Percentiles rank a stretch among this genome's conserved stretches.
Conservation (phyloP, 2,797 vertebrate species). For the Cryptoblepharus egeriae region DNA sequence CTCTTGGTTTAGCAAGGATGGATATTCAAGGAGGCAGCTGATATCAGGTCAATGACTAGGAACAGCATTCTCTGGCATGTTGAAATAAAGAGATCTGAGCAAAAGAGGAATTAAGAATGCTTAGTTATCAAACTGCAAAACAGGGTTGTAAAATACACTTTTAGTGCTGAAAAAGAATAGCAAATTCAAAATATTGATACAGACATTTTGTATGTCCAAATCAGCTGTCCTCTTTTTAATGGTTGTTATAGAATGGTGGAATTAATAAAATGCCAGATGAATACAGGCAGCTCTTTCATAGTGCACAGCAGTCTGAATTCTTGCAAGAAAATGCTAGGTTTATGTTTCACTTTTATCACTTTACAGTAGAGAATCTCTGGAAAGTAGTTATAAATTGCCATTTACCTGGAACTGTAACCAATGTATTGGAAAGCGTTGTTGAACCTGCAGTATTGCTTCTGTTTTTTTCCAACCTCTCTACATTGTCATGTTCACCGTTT, state of each 20-base stretch:
- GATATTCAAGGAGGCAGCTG: neutral
- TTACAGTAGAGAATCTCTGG: constrained; percentile 22
- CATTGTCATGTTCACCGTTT: constrained; percentile 36
- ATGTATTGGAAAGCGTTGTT: constrained; percentile 20
- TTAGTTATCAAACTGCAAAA: too few relatives aligned
- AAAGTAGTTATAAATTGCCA: constrained; percentile 4
- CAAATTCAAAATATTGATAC: constrained; percentile 32
- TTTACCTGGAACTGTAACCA: constrained; percentile 6
- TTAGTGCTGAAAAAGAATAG: neutral
- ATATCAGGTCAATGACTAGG: neutral
- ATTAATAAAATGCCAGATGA: constrained; percentile 13
- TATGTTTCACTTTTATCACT: constrained; percentile 23
- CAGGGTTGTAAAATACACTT: too few relatives aligned
- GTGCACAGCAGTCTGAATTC: neutral
- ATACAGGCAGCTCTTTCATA: neutral
- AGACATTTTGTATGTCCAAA: neutral
- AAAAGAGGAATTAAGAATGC: too few relatives aligned
- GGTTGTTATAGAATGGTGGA: neutral
- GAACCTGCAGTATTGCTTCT: constrained; percentile 28
- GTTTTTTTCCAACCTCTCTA: constrained; percentile 41
- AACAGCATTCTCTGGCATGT: neutral
- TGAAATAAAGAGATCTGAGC: neutral
- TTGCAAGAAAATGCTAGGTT: neutral
- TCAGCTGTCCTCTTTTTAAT: constrained; percentile 9
- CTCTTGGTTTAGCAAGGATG: neutral